Percentiles rank a stretch among this genome's conserved stretches.
These are phyloP conservation scores for Tenthredo notha DNA, from an alignment of 2,888 invertebrate species.

Conservation along the genomic window DNA sequence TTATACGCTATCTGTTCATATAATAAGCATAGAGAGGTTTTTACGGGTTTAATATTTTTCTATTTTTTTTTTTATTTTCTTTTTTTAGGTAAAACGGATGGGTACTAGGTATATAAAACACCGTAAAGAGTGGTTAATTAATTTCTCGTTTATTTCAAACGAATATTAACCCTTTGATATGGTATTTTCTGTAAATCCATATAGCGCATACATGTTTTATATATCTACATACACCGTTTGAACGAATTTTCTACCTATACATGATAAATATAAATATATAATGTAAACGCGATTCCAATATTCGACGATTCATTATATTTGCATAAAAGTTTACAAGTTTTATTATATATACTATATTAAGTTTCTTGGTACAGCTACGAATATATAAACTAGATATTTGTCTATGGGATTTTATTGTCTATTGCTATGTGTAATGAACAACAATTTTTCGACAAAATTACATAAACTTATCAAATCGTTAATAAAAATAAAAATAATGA, in stretches of 20 bases:
- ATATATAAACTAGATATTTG: neutral
- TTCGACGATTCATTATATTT: neutral
- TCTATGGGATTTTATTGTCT: neutral
- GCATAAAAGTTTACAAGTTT: neutral
- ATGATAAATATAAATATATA: no score
- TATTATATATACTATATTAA: neutral
- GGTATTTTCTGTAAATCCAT: neutral
- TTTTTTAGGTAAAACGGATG: neutral
- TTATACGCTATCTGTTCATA: neutral
- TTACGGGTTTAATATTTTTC: neutral
- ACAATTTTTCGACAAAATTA: neutral
- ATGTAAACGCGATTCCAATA: neutral
- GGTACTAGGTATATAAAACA: neutral
- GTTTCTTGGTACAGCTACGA: neutral
- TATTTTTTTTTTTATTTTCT: neutral
- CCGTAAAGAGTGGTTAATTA: slow-evolving; percentile 5
- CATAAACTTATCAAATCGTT: neutral
- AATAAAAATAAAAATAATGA: neutral
- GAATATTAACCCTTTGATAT: slow-evolving; percentile 11
- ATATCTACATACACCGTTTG: neutral
- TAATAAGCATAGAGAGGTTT: neutral
- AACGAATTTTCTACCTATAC: neutral
- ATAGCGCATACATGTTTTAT: no score
- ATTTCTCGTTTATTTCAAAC: slow-evolving; percentile 7
- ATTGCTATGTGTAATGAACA: neutral